These are phyloP conservation scores for Lathamus discolor DNA, from an alignment of 2,113 vertebrate species.

Conservation along the genomic window DNA sequence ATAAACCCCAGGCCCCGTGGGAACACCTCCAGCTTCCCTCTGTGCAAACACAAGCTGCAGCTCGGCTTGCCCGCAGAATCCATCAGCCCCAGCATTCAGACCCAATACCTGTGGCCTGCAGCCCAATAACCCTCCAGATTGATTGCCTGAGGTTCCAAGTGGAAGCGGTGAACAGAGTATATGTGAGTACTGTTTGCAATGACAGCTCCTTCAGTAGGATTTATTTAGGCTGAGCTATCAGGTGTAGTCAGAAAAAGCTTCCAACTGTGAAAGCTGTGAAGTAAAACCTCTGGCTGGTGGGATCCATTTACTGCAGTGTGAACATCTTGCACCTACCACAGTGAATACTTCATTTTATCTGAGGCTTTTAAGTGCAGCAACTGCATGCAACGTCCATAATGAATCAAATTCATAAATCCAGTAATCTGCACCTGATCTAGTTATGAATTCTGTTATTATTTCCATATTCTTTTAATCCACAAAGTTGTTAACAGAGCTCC, in stretches of 20 bases:
- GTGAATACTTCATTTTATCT: neutral
- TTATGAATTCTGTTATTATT: neutral
- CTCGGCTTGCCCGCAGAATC: neutral
- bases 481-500: neutral
- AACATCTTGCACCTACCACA: neutral
- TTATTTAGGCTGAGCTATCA: neutral
- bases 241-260: neutral
- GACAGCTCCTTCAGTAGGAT: neutral
- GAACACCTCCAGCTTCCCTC: neutral
- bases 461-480: neutral
- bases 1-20: accelerated
- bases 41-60: accelerated
- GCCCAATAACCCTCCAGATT: neutral
- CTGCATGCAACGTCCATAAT: neutral
- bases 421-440: neutral
- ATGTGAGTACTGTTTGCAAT: neutral
- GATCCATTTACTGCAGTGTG: neutral
- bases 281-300: neutral
- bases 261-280: neutral
- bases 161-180: neutral
- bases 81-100: neutral
- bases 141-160: no score
- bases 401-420: neutral
- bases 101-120: neutral
- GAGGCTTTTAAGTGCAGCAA: neutral